A percentile compares a stretch with the other conserved stretches of the same genome.
phyloP scores from a whole-genome alignment of 2,113 vertebrate species.

The Eira barbara region DNA sequence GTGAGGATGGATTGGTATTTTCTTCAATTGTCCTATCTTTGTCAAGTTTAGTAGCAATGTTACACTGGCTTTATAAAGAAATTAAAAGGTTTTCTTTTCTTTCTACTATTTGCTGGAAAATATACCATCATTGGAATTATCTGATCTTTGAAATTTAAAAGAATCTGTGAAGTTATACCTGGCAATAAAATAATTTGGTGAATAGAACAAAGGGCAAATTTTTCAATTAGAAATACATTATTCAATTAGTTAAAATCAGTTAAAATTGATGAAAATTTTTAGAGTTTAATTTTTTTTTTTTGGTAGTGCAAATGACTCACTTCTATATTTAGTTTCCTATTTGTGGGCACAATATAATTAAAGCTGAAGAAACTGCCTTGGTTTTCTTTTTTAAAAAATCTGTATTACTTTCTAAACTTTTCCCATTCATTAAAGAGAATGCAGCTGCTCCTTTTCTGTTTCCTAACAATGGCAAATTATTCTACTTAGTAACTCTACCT shows the following conservation, averaged over 20 bases:
- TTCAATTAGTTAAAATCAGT: background rate
- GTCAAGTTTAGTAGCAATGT: background rate
- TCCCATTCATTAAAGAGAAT: background rate
- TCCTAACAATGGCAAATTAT: background rate
- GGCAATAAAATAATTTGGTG: background rate
- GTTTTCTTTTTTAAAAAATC: background rate
- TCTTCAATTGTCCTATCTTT: slow-evolving; percentile 3
- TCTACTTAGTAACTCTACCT: background rate
- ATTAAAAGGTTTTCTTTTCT: background rate
- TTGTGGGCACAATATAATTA: slow-evolving; percentile 15
- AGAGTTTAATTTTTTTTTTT: background rate
- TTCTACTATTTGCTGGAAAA: background rate
- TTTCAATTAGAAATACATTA: background rate
- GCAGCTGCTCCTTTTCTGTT: background rate
- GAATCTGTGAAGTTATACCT: background rate
- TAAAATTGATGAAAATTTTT: background rate
- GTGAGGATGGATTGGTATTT: background rate
- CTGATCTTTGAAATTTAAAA: background rate
- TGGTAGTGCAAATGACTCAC: background rate
- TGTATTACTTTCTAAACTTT: background rate
- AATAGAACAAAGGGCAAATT: background rate
- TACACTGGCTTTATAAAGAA: background rate
- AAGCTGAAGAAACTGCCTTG: slow-evolving; percentile 25
- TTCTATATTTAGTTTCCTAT: background rate
- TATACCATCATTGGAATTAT: background rate